Evolutionary conservation across 2,797 vertebrate genomes (phyloP).

Genomic region (Nyctalus aviator): DNA sequence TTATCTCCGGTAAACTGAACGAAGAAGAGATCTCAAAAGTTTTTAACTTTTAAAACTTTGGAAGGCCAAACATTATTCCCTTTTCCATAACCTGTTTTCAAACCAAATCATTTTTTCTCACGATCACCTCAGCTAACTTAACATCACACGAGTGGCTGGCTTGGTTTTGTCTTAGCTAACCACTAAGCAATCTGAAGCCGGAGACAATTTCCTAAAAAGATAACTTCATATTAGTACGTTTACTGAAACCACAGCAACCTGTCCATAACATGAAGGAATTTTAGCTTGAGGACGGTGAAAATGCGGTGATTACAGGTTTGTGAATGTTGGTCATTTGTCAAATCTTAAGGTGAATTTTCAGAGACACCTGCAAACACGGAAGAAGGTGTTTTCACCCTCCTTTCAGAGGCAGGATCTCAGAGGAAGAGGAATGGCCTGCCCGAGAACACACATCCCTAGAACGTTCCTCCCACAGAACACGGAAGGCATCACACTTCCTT

Average conservation of each 20-base stretch:
- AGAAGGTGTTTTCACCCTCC: background rate
- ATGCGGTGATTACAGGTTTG: background rate
- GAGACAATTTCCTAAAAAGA: conserved; percentile 28
- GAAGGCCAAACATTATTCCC: background rate
- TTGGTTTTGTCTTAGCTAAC: background rate
- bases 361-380: background rate
- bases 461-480: background rate
- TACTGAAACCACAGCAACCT: conserved; percentile 23
- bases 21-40: background rate
- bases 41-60: conserved; percentile 29
- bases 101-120: conserved; percentile 46
- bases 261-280: background rate
- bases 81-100: conserved; percentile 37
- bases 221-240: background rate
- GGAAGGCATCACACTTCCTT: background rate
- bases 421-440: background rate
- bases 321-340: background rate
- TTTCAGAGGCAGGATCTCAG: conserved; percentile 3
- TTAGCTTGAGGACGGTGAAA: conserved; percentile 42
- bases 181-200: conserved; percentile 20
- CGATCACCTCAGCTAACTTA: background rate
- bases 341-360: conserved; percentile 62
- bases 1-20: conserved; percentile 18
- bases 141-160: background rate
- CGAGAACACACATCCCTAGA: background rate